A percentile compares a stretch with the other conserved stretches of the same genome.
Evolutionary conservation across 2,888 invertebrate species (phyloP).

Genomic region (Copidosoma aretas): DNA sequence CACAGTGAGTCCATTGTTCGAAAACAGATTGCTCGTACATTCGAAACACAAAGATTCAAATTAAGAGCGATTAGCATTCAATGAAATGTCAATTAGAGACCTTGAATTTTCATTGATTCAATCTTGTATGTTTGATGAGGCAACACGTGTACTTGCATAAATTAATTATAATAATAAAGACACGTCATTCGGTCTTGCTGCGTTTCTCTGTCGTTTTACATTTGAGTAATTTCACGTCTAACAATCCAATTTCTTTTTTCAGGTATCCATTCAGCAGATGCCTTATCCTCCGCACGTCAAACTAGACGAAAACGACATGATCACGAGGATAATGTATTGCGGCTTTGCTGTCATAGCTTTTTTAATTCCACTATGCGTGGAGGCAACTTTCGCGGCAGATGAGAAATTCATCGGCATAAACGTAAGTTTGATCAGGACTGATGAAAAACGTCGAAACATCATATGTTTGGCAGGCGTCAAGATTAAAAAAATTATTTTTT

Average conservation of each 20-base stretch:
- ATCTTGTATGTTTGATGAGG: conserved; percentile 26
- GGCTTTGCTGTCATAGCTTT: conserved; percentile 53
- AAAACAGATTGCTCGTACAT: conserved; percentile 18
- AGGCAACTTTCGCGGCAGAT: conserved; percentile 53
- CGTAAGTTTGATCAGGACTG: conserved; percentile 46
- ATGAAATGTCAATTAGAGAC: conserved; percentile 10
- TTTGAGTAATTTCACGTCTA: background rate
- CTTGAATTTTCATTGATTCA: conserved; percentile 32
- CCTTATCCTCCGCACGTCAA: conserved; percentile 56
- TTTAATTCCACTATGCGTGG: conserved; percentile 54
- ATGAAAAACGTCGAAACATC: background rate
- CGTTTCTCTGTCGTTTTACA: background rate
- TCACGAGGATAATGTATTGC: conserved; percentile 47
- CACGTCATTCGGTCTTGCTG: background rate
- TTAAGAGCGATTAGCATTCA: conserved; percentile 28
- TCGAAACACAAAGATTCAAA: conserved; percentile 18
- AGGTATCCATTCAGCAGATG: conserved; percentile 57
- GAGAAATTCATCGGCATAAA: conserved; percentile 59
- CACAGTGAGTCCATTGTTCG: conserved; percentile 18
- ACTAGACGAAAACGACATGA: conserved; percentile 44
- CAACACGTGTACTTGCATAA: conserved; percentile 16
- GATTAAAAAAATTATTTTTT: background rate
- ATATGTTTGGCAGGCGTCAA: background rate
- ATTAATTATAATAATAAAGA: conserved; percentile 13
- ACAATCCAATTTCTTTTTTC: background rate